Conservation (phyloP, 2,797 vertebrate species). For the Gymnodraco acuticeps region DNA sequence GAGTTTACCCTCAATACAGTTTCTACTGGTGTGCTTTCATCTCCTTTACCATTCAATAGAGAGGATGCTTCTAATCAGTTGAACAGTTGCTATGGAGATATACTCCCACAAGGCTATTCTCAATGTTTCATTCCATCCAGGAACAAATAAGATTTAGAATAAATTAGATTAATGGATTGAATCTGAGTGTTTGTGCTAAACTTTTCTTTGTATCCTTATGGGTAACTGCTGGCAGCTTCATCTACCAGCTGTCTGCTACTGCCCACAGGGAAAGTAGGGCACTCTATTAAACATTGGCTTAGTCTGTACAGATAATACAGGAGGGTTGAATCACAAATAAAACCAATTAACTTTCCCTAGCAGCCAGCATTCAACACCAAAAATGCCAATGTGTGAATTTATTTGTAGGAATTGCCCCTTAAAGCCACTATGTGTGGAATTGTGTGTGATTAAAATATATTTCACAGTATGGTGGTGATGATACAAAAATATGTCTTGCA, state of each 20-base stretch:
- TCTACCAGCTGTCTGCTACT: not conserved
- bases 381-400: not conserved
- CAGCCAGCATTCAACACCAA: not conserved
- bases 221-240: not conserved
- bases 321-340: not conserved
- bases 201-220: not conserved
- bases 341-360: not conserved
- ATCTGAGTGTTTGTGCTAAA: not conserved
- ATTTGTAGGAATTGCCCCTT: not conserved
- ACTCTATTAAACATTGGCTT: not conserved
- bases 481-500: not conserved
- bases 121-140: not conserved
- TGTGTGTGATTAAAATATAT: not conserved
- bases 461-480: not conserved
- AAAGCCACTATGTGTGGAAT: not conserved
- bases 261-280: not conserved
- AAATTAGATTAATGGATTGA: not conserved
- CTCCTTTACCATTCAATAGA: not conserved
- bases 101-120: not conserved
- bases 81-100: slow-evolving; percentile 1
- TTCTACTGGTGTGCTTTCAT: not conserved
- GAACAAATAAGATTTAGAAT: not conserved
- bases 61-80: not conserved
- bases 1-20: not conserved
- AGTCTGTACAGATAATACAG: not conserved